Percentiles rank a stretch among this genome's conserved stretches.
These are phyloP conservation scores for Mya arenaria DNA, from an alignment of 1,140 invertebrate genomes.

Conservation along the genomic window DNA sequence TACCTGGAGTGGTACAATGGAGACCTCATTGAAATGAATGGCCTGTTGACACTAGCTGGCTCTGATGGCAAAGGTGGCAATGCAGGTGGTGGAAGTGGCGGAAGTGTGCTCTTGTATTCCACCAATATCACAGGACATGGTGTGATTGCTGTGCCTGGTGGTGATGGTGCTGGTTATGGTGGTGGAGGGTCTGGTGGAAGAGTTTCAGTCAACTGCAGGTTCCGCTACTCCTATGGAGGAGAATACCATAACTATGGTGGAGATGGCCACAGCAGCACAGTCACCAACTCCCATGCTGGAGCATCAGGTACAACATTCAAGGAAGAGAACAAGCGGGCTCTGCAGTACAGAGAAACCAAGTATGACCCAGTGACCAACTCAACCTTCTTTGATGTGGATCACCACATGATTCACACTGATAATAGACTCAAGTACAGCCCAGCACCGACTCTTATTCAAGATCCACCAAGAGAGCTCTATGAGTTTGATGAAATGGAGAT, in stretches of 20 bases:
- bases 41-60: conserved; percentile 64
- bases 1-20: conserved; percentile 68
- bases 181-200: conserved; percentile 73
- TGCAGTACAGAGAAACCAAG: conserved; percentile 71
- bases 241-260: conserved; percentile 70
- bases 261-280: conserved; percentile 53
- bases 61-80: conserved; percentile 57
- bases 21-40: conserved; percentile 68
- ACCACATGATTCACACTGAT: conserved; percentile 69
- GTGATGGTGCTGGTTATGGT: conserved; percentile 65
- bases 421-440: conserved; percentile 65
- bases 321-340: conserved; percentile 68
- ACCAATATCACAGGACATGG: conserved; percentile 75
- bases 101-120: conserved; percentile 66
- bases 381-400: conserved; percentile 71
- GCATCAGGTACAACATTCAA: conserved; percentile 72
- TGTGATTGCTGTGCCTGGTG: conserved; percentile 68
- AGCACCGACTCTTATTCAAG: conserved; percentile 66
- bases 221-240: conserved; percentile 72
- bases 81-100: conserved; percentile 73
- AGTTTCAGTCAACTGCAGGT: conserved; percentile 69
- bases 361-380: conserved; percentile 68
- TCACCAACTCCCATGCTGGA: conserved; percentile 55
- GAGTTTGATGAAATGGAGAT: conserved; percentile 73
- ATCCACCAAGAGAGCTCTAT: conserved; percentile 62